Evolutionary conservation across 2,797 vertebrate species (phyloP).

Genomic region (Tinamus major): DNA sequence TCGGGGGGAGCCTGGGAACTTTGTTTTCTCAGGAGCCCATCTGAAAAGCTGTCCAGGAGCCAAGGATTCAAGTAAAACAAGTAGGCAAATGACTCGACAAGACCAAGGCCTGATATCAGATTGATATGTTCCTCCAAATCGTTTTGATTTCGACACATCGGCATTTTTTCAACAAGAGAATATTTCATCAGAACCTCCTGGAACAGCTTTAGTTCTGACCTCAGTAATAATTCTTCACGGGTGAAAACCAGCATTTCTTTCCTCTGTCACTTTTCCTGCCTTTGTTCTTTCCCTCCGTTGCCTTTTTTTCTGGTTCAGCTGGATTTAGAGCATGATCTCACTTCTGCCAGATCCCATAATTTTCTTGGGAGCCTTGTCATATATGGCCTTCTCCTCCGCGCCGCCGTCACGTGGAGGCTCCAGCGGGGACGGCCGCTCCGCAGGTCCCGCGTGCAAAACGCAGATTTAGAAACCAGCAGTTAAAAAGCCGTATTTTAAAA

Average conservation of each 20-base stretch:
- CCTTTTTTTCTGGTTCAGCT: not conserved
- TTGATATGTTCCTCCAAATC: conserved; percentile 6
- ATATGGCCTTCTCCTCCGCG: not conserved
- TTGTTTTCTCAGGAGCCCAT: conserved; percentile 30
- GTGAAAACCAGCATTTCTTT: not conserved
- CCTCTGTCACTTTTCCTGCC: rapidly evolving
- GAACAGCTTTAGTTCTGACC: conserved; percentile 17
- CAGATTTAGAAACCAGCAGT: not conserved
- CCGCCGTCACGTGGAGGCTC: not conserved
- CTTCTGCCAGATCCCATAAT: not conserved
- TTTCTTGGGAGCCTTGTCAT: not conserved
- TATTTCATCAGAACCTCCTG: conserved; percentile 46
- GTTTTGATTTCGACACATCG: conserved; percentile 18
- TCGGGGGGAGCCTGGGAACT: conserved; percentile 64
- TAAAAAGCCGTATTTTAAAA: not conserved
- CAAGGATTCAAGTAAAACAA: conserved; percentile 38
- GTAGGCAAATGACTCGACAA: conserved; percentile 38
- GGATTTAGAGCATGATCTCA: not conserved
- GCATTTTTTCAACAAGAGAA: conserved; percentile 13
- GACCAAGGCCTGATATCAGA: conserved; percentile 33
- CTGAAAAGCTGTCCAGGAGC: conserved; percentile 8
- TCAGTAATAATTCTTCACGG: not conserved
- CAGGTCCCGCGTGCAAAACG: not conserved
- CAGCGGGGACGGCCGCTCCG: not conserved
- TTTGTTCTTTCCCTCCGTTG: not conserved